phyloP scores from a whole-genome alignment of 2,797 vertebrate genomes.

The Gobio occitaniae region DNA sequence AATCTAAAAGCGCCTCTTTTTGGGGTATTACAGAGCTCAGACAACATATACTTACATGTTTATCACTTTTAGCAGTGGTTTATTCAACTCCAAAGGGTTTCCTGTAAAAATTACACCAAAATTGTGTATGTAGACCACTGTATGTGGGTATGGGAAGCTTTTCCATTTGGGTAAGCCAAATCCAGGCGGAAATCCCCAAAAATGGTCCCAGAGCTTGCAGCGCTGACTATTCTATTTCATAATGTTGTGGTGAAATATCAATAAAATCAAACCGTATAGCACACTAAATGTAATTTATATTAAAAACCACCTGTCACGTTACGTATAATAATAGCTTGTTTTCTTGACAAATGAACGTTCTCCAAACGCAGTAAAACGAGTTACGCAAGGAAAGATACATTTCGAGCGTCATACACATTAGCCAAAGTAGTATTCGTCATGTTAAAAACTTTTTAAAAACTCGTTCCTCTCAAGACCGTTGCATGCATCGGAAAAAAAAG shows the following conservation, averaged over 20 bases:
- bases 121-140: too few species aligned
- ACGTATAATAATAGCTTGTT: background rate
- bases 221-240: background rate
- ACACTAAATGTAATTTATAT: background rate
- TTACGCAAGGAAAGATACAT: background rate
- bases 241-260: background rate
- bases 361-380: background rate
- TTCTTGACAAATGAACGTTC: background rate
- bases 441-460: background rate
- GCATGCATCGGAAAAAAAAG: background rate
- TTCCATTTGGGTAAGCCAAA: too few species aligned
- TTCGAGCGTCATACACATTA: background rate
- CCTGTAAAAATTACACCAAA: too few species aligned
- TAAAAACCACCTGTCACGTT: background rate
- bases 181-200: too few species aligned
- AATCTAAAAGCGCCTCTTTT: too few species aligned
- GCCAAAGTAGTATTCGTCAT: background rate
- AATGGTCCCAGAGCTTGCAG: background rate
- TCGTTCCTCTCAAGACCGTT: background rate
- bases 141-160: too few species aligned
- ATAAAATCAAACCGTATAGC: background rate
- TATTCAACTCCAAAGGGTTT: too few species aligned
- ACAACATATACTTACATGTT: too few species aligned
- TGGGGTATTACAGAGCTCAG: too few species aligned
- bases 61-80: too few species aligned